These are phyloP conservation scores for Morpho deidamia DNA, from an alignment of 2,888 invertebrate genomes.

Conservation along the genomic window DNA sequence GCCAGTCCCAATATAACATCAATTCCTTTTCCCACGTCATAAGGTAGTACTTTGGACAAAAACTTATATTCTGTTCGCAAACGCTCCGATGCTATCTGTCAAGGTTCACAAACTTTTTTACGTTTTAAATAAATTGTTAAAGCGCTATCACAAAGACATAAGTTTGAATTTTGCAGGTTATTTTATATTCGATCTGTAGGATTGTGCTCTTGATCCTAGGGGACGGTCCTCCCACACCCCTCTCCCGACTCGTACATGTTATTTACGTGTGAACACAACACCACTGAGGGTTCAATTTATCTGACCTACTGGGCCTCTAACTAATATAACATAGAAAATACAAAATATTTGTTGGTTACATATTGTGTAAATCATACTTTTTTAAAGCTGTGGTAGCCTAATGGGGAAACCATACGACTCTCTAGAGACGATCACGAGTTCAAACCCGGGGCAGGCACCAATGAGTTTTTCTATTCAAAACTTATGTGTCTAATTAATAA, in stretches of 20 bases:
- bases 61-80: conserved; percentile 45
- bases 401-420: too few species aligned
- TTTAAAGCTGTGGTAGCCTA: too few species aligned
- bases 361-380: conserved; percentile 25
- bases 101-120: conserved; percentile 30
- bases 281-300: conserved; percentile 75
- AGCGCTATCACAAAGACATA: conserved; percentile 31
- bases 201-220: conserved; percentile 15
- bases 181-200: neutral
- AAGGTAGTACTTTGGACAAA: conserved; percentile 41
- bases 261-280: conserved; percentile 77
- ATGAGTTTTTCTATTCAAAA: too few species aligned
- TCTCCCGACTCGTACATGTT: conserved; percentile 69
- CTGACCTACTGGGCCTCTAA: conserved; percentile 76
- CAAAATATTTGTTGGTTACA: conserved; percentile 50
- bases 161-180: conserved; percentile 29
- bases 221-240: conserved; percentile 45
- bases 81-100: conserved; percentile 50
- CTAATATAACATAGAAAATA: conserved; percentile 63
- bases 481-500: too few species aligned
- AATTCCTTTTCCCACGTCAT: conserved; percentile 36
- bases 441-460: too few species aligned
- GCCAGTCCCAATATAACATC: conserved; percentile 24
- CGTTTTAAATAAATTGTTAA: conserved; percentile 5
- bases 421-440: too few species aligned